Conservation (phyloP, 2,888 invertebrate species). For the Uropetala carovei region DNA sequence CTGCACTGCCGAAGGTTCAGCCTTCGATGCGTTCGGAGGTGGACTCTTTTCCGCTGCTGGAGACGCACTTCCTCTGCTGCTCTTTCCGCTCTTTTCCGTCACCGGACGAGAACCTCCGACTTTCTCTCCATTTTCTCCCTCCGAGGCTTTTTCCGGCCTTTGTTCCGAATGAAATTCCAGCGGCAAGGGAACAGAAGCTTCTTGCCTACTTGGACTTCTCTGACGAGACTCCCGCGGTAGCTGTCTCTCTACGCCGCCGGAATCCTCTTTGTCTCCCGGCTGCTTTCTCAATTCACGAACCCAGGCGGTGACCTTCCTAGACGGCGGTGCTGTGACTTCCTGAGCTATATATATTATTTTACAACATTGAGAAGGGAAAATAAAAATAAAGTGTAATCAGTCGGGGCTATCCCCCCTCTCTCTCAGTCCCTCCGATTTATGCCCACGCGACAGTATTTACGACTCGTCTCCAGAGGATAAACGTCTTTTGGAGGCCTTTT, state of each 20-base stretch:
- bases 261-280: neutral
- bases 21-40: neutral
- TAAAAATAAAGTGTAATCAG: neutral
- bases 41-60: neutral
- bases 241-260: neutral
- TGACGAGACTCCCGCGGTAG: neutral
- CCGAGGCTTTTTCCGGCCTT: neutral
- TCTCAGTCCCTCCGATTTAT: neutral
- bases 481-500: neutral
- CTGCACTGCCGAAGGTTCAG: neutral
- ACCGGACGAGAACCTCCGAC: neutral
- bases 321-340: neutral
- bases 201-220: neutral
- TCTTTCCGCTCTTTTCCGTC: neutral
- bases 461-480: neutral
- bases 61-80: neutral
- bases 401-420: neutral
- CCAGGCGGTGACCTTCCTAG: conserved; percentile 37
- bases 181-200: neutral
- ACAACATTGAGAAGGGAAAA: neutral
- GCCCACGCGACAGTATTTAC: neutral
- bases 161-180: neutral
- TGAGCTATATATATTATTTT: neutral
- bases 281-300: neutral
- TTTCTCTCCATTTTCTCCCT: neutral